A percentile compares a stretch with the other conserved stretches of the same genome.
Evolutionary conservation across 2,888 invertebrate species (phyloP).

Genomic region (Phengaris alcon): DNA sequence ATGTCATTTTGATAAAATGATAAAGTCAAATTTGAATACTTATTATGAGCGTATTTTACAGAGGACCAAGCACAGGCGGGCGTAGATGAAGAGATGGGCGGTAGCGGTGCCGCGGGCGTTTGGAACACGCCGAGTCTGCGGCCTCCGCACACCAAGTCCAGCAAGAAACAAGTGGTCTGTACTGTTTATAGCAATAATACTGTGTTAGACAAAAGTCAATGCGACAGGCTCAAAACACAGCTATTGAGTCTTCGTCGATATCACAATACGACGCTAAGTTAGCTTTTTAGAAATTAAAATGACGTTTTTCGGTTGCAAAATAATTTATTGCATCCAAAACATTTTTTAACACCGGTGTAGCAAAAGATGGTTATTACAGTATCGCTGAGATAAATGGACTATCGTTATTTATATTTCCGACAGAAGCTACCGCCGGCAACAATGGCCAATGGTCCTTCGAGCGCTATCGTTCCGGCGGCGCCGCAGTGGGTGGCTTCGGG

Average conservation of each 20-base stretch:
- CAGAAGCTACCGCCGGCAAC: slow-evolving; percentile 15
- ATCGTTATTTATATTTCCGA: too few relatives aligned
- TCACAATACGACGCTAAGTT: too few relatives aligned
- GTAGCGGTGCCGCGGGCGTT: slow-evolving; percentile 44
- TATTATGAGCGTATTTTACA: slow-evolving; percentile 39
- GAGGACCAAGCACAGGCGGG: slow-evolving; percentile 66
- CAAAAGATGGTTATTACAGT: too few relatives aligned
- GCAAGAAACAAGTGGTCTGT: slow-evolving; percentile 38
- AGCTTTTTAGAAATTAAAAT: too few relatives aligned
- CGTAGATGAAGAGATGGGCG: slow-evolving; percentile 56
- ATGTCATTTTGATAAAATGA: too few relatives aligned
- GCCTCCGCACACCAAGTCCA: slow-evolving; percentile 38
- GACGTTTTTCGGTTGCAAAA: too few relatives aligned
- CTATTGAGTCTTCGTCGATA: too few relatives aligned
- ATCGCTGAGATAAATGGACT: too few relatives aligned
- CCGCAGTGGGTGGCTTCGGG: slow-evolving; percentile 31
- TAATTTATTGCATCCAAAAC: too few relatives aligned
- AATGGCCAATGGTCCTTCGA: not conserved
- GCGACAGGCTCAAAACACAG: too few relatives aligned
- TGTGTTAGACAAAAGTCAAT: too few relatives aligned
- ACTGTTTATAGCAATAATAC: not conserved
- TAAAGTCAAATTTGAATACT: not conserved
- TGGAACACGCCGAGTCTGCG: slow-evolving; percentile 31
- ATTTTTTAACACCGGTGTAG: too few relatives aligned
- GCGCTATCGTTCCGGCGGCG: slow-evolving; percentile 24